phyloP scores from a whole-genome alignment of 1,140 invertebrate genomes.

The Lepidurus apus region DNA sequence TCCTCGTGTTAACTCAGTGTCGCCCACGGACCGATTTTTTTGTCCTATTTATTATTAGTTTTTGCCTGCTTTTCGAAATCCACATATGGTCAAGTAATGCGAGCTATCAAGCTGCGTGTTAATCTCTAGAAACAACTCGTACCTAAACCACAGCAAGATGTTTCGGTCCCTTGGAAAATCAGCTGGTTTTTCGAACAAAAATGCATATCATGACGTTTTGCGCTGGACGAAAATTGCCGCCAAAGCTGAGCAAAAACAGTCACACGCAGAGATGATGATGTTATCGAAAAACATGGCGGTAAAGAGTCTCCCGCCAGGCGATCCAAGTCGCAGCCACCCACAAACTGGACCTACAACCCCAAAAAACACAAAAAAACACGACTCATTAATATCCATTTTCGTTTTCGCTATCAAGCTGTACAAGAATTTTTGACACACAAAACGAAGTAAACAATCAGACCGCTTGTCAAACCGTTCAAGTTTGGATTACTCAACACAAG shows the following conservation, averaged over 20 bases:
- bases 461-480: not conserved
- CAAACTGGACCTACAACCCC: not conserved
- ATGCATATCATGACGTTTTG: conserved; percentile 11
- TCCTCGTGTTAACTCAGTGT: not conserved
- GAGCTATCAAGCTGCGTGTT: not conserved
- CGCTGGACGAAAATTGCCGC: not conserved
- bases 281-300: conserved; percentile 19
- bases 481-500: not conserved
- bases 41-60: too few species aligned
- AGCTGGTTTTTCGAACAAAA: not conserved
- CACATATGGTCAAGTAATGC: conserved; percentile 19
- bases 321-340: not conserved
- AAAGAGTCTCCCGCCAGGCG: conserved; percentile 4
- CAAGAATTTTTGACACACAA: not conserved
- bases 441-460: not conserved
- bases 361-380: not conserved
- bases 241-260: conserved; percentile 19
- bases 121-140: not conserved
- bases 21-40: not conserved
- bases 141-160: too few species aligned
- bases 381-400: not conserved
- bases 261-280: conserved; percentile 18
- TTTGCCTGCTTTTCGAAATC: not conserved
- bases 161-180: not conserved
- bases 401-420: not conserved